These are phyloP conservation scores for Cygnus atratus DNA, from an alignment of 2,113 vertebrate species.

Conservation along the genomic window DNA sequence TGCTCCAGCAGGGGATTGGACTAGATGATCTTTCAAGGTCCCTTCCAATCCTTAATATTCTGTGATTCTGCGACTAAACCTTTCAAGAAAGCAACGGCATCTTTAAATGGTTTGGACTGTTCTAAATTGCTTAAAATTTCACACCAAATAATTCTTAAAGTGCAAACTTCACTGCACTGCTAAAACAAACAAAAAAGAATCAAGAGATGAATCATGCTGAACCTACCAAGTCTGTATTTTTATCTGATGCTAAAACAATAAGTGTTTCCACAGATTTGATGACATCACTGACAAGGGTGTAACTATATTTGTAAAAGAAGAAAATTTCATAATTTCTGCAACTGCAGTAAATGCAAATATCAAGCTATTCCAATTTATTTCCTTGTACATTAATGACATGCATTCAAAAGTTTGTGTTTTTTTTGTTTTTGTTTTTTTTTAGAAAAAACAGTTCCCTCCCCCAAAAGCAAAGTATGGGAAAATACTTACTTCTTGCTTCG, in stretches of 20 bases:
- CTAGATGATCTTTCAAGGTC: too few species aligned
- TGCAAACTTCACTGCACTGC: background rate
- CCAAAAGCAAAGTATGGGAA: accelerated
- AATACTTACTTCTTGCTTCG: constrained; percentile 92
- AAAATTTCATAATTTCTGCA: background rate
- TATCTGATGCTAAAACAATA: background rate
- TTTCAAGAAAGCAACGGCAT: background rate
- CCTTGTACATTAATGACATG: too few species aligned
- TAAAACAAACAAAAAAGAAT: background rate
- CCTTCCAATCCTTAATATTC: too few species aligned
- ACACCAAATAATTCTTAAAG: background rate
- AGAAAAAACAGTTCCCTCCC: background rate
- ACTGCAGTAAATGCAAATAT: background rate
- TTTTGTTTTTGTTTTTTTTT: too few species aligned
- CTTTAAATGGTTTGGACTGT: background rate
- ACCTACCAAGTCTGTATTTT: background rate
- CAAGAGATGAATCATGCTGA: background rate
- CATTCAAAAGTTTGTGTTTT: background rate
- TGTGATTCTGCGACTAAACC: background rate
- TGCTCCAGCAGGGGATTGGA: too few species aligned
- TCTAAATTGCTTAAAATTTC: background rate
- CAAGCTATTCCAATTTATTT: background rate
- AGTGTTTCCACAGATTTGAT: background rate
- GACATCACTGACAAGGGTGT: background rate
- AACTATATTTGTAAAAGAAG: background rate